phyloP scores from a whole-genome alignment of 2,797 vertebrate species.

The Sciurus carolinensis region DNA sequence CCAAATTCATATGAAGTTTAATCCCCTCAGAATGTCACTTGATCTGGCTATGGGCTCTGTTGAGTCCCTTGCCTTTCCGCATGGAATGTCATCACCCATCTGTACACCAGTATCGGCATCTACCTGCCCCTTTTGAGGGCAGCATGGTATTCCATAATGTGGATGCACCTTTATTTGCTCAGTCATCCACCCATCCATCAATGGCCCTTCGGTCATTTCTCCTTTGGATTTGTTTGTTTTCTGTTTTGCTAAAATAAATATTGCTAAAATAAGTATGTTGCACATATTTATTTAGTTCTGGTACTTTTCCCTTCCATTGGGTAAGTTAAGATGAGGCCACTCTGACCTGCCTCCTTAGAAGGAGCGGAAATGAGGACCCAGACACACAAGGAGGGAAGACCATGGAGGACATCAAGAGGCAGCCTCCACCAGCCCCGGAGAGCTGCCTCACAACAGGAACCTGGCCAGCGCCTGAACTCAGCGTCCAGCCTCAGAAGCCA shows the following conservation, averaged over 20 bases:
- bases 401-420: accelerated
- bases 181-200: accelerated
- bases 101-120: not conserved
- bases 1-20: not conserved
- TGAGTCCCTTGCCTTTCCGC: too few species aligned
- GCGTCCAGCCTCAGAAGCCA: not conserved
- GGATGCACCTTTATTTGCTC: accelerated
- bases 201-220: not conserved
- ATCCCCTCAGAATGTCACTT: not conserved
- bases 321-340: not conserved
- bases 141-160: not conserved
- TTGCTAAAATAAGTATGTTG: not conserved
- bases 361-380: not conserved
- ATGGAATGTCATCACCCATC: too few species aligned
- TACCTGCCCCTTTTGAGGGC: not conserved
- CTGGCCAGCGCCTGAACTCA: not conserved
- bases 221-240: not conserved
- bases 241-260: not conserved
- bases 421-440: not conserved
- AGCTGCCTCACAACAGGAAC: not conserved
- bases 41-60: not conserved
- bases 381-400: not conserved
- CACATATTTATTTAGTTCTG: too few species aligned
- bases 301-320: too few species aligned
- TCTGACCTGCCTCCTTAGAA: not conserved